phyloP scores from a whole-genome alignment of 1,140 invertebrate genomes.

The Araneus ventricosus region DNA sequence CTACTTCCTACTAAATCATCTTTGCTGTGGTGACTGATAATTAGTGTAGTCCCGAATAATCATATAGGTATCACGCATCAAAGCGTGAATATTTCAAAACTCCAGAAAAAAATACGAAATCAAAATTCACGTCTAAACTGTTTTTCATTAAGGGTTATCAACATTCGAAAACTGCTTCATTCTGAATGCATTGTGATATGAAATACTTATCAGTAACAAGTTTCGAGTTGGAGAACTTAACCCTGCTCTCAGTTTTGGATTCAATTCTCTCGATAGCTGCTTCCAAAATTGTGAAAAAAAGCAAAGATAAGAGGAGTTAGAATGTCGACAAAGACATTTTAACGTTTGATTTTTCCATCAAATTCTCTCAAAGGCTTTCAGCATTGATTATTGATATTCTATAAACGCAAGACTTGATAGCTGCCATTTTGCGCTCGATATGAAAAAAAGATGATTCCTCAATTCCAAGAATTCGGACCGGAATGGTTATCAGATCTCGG shows the following conservation, averaged over 20 bases:
- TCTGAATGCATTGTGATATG: background rate
- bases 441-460: slow-evolving; percentile 6
- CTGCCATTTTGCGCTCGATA: slow-evolving; percentile 54
- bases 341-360: slow-evolving; percentile 70
- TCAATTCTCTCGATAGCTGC: background rate
- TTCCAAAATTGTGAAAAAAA: background rate
- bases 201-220: background rate
- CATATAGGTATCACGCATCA: no score
- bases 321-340: slow-evolving; percentile 58
- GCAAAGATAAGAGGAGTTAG: slow-evolving; percentile 48
- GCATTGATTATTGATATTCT: slow-evolving; percentile 73
- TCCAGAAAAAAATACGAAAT: no score
- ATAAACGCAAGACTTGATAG: slow-evolving; percentile 63
- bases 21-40: no score
- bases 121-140: no score
- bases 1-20: no score
- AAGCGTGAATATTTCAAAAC: no score
- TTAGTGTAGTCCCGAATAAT: no score
- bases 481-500: slow-evolving; percentile 45
- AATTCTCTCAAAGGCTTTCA: slow-evolving; percentile 62
- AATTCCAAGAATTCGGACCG: slow-evolving; percentile 5
- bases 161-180: background rate
- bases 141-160: no score
- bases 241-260: background rate
- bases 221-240: background rate